Evolutionary conservation across 2,797 vertebrate species (phyloP).

Genomic region (Argyrosomus regius): DNA sequence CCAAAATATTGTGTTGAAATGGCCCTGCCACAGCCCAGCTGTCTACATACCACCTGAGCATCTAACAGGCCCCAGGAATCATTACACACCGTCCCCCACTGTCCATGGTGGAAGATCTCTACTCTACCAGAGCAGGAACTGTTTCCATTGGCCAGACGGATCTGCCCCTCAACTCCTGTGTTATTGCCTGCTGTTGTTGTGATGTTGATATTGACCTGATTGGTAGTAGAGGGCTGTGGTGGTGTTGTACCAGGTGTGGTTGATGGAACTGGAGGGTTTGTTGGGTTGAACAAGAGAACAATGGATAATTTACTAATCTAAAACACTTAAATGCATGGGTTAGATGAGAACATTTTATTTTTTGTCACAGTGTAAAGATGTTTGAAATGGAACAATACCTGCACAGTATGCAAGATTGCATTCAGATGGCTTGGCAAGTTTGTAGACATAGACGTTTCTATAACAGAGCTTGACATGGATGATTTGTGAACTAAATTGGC

Average conservation of each 20-base stretch:
- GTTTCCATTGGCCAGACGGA: conserved; percentile 63
- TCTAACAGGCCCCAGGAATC: conserved; percentile 54
- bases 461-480: conserved; percentile 78
- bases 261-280: neutral
- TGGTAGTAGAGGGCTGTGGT: too few species aligned
- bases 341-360: neutral
- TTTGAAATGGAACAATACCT: conserved; percentile 51
- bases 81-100: conserved; percentile 69
- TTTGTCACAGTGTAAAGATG: neutral
- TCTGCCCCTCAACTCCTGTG: conserved; percentile 35
- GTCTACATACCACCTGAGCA: conserved; percentile 74
- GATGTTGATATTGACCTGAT: too few species aligned
- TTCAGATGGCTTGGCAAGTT: conserved; percentile 8
- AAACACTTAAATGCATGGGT: neutral
- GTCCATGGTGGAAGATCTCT: conserved; percentile 62
- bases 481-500: rapidly evolving
- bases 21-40: conserved; percentile 72
- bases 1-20: conserved; percentile 57
- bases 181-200: conserved; percentile 11
- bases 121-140: conserved; percentile 71
- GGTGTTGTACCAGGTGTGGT: neutral
- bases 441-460: conserved; percentile 74
- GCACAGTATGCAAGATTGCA: conserved; percentile 68
- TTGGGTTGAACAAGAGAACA: neutral
- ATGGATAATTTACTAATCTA: neutral